Conservation (phyloP, 2,113 vertebrate species). For the Orthochromis malagaraziensis region DNA sequence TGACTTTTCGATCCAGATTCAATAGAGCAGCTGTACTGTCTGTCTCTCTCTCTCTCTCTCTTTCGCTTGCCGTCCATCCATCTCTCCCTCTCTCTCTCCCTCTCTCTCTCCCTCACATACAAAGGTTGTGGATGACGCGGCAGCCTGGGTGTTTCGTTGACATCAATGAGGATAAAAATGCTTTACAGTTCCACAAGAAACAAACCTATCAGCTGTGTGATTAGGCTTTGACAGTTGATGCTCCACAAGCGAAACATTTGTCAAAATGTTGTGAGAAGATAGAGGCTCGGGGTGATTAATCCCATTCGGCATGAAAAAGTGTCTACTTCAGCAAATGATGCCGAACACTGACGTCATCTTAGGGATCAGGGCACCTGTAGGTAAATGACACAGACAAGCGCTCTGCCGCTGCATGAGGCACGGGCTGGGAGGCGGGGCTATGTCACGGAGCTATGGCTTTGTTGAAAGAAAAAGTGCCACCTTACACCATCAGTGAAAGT, state of each 20-base stretch:
- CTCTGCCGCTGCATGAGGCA: not conserved
- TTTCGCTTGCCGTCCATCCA: not conserved
- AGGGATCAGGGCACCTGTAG: conserved; percentile 19
- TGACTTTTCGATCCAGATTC: conserved; percentile 64
- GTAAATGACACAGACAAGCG: not conserved
- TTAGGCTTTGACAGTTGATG: not conserved
- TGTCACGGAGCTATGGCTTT: not conserved
- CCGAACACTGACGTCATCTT: not conserved
- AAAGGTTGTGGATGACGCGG: conserved; percentile 54
- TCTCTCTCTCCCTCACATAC: not conserved
- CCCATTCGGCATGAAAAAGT: not conserved
- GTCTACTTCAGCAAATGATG: conserved; percentile 12
- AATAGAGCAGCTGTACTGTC: conserved; percentile 64
- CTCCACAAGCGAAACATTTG: not conserved
- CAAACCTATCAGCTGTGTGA: conserved; percentile 31
- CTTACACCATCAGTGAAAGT: not conserved
- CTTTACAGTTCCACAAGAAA: conserved; percentile 12
- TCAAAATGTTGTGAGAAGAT: not conserved
- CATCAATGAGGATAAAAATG: conserved; percentile 41
- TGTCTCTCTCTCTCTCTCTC: not conserved
- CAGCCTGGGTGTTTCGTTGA: conserved; percentile 60
- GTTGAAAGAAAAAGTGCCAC: conserved; percentile 21
- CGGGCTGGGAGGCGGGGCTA: not conserved
- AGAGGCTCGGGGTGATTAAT: not conserved
- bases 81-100: not conserved